Conservation (phyloP, 2,888 invertebrate genomes). For the Mythimna lalbum region DNA sequence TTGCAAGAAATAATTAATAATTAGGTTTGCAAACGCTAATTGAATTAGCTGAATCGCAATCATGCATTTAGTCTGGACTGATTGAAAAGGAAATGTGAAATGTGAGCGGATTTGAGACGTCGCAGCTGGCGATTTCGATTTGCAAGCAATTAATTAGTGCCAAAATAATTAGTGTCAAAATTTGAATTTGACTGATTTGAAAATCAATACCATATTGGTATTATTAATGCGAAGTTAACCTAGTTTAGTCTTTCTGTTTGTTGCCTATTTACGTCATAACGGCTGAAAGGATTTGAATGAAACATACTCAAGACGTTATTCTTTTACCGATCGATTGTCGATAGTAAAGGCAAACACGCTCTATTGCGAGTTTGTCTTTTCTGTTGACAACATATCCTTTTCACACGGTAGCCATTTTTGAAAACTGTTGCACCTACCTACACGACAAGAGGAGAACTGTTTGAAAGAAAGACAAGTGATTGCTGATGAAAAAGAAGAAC, state of each 20-base stretch:
- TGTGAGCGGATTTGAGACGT: conserved; percentile 21
- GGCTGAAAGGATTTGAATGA: too few species aligned
- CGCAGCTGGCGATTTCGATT: conserved; percentile 14
- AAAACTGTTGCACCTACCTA: too few species aligned
- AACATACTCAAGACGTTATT: too few species aligned
- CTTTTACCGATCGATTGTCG: too few species aligned
- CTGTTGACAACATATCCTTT: too few species aligned
- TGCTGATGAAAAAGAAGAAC: too few species aligned
- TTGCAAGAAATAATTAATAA: conserved; percentile 52
- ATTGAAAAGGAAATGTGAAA: conserved; percentile 53
- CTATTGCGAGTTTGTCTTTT: too few species aligned
- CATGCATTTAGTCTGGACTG: conserved; percentile 19
- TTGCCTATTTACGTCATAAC: background rate
- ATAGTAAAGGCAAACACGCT: too few species aligned
- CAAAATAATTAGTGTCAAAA: conserved; percentile 22
- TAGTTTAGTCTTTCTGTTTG: background rate
- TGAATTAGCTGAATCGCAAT: conserved; percentile 43
- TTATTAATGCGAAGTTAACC: background rate
- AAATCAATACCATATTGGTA: background rate
- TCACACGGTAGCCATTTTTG: too few species aligned
- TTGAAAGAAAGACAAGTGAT: too few species aligned
- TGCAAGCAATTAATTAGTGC: background rate
- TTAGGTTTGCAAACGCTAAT: conserved; percentile 41
- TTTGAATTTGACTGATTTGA: conserved; percentile 6
- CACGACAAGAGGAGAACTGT: too few species aligned